Evolutionary conservation across 1,140 invertebrate genomes (phyloP), one percentile per base, ranked within the genome.

Genomic region (Paralvinella palmiformis): DNA sequence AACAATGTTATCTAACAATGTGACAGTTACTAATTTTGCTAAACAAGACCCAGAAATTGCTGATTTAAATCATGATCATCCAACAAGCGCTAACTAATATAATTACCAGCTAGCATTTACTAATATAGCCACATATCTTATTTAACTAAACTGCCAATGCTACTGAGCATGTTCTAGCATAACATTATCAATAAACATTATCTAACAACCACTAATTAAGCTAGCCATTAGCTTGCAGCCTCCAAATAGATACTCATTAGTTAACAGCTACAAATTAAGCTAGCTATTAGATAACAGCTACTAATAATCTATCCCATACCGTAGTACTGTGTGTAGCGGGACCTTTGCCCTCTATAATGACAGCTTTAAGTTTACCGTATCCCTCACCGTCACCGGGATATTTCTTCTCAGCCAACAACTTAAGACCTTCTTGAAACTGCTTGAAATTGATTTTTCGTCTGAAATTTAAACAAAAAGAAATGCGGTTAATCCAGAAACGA

Each of bases 341-440:
- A 32, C 64, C 64, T 32, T 41, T 44, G 2, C 48, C 52, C 41
- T 63, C 44, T 15, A 66, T 32, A 24, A 66, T 55, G 27, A 22
- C 27, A 22, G 50, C 59, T 33, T 61, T 63, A 31, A 66, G 58
- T 41, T 66, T 66, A 3, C 55, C 59, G 1, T 55, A 36, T 3
- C 44, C 59, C 17, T 48, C 64, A 44, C 52, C 64, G 48, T 37
- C 59, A 15, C 59, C 64, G 7, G 64, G 64, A 36, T 53, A 66
- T 56, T 66, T 66, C 52, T 66, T 66, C 1, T 31, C 64, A 3
- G 64, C 64, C 50, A 66, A 29, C 48, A 62, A 48, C 53, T 66
- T 66, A 22, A 66, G 37, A 4, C 59, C 64, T 36, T 66, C 64
- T 44, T 66, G 37, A 36, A 66, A 66, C 53, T 66, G 64, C 7